A percentile compares a stretch with the other conserved stretches of the same genome.
Conservation (phyloP, 2,888 invertebrate species). For the Hipparchia semele region DNA sequence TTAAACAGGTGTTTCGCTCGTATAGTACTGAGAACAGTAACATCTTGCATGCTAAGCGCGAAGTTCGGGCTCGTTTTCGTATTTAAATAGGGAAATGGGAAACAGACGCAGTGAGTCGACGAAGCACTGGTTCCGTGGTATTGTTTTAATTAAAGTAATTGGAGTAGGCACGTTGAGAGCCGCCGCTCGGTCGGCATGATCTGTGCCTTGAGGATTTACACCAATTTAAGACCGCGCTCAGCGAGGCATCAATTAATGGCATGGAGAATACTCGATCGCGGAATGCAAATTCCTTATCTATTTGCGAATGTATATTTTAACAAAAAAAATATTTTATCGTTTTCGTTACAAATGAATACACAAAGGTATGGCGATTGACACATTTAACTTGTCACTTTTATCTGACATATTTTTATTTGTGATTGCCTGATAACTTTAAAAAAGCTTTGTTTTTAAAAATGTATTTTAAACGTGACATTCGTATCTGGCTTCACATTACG, state of each 20-base stretch:
- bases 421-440: constrained; percentile 6
- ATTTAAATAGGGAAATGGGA: constrained; percentile 83
- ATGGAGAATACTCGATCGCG: constrained; percentile 60
- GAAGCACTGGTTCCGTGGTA: constrained; percentile 78
- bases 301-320: constrained; percentile 33
- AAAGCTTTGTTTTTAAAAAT: constrained; percentile 29
- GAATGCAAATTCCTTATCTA: constrained; percentile 45
- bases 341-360: neutral
- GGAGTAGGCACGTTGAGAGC: constrained; percentile 80
- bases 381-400: neutral
- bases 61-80: constrained; percentile 79
- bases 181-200: constrained; percentile 76
- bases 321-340: constrained; percentile 35
- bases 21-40: constrained; percentile 65
- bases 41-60: constrained; percentile 76
- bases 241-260: constrained; percentile 75
- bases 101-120: constrained; percentile 80
- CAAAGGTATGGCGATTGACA: neutral
- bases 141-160: constrained; percentile 84
- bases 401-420: constrained; percentile 25
- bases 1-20: constrained; percentile 51
- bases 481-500: constrained; percentile 32
- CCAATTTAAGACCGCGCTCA: constrained; percentile 77
- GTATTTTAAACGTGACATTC: constrained; percentile 18
- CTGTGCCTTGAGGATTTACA: constrained; percentile 82